Evolutionary conservation across 2,888 invertebrate genomes (phyloP).

Genomic region (Dilophus febrilis): DNA sequence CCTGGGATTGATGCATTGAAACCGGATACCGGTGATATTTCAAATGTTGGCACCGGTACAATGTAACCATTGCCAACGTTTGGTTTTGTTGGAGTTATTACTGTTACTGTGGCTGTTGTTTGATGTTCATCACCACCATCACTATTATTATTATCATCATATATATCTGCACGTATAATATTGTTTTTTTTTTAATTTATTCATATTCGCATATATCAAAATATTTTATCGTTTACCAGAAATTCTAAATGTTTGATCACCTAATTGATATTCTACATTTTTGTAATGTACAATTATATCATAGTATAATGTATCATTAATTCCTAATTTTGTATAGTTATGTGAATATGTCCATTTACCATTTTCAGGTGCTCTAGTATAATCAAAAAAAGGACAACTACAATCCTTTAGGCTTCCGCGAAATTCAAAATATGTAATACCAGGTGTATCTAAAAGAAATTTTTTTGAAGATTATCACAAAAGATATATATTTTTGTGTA

Average conservation of each 20-base stretch:
- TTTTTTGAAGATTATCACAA: too few species aligned
- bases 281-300: conserved; percentile 59
- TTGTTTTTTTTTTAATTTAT: too few species aligned
- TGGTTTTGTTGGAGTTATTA: not conserved
- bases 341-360: conserved; percentile 53
- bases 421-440: conserved; percentile 53
- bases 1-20: conserved; percentile 35
- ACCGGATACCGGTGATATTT: conserved; percentile 17
- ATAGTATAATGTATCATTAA: conserved; percentile 52
- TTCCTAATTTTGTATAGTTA: conserved; percentile 13
- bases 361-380: conserved; percentile 41
- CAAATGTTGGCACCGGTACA: too few species aligned
- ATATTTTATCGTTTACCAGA: conserved; percentile 29
- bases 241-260: conserved; percentile 40
- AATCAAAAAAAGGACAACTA: conserved; percentile 45
- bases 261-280: conserved; percentile 48
- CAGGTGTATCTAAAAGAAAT: conserved; percentile 32
- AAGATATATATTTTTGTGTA: too few species aligned
- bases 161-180: not conserved
- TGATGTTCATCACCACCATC: too few species aligned
- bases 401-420: conserved; percentile 58
- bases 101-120: not conserved
- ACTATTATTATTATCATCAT: not conserved
- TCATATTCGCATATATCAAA: too few species aligned
- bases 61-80: too few species aligned